Evolutionary conservation across 1,140 invertebrate genomes (phyloP).

Genomic region (Physella acuta): DNA sequence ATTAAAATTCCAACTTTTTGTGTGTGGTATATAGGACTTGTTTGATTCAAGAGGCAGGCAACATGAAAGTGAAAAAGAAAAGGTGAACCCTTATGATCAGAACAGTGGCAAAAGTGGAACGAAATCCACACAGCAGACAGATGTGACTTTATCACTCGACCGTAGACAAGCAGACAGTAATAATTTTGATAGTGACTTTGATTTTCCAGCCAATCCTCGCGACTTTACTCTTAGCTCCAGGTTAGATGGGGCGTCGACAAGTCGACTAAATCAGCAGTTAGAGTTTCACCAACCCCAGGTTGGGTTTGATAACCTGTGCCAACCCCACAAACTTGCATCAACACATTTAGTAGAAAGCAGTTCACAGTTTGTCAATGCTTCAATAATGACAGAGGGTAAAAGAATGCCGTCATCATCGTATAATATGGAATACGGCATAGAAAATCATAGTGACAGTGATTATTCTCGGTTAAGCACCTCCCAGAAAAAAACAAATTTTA

Average conservation of each 20-base stretch:
- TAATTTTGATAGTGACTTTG: slow-evolving; percentile 8
- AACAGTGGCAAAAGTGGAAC: background rate
- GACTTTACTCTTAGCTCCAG: background rate
- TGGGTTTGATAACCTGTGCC: background rate
- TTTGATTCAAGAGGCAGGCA: slow-evolving; percentile 11
- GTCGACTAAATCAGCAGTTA: background rate
- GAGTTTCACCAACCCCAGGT: slow-evolving; percentile 3
- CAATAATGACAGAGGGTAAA: background rate
- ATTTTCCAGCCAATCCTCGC: slow-evolving; percentile 6
- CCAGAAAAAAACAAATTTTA: slow-evolving; percentile 10
- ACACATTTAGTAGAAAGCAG: background rate
- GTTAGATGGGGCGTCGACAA: background rate
- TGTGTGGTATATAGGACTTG: background rate
- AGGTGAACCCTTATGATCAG: slow-evolving; percentile 9
- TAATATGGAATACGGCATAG: background rate
- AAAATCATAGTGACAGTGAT: background rate
- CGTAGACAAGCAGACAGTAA: background rate
- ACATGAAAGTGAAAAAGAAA: slow-evolving; percentile 1
- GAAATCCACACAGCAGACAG: background rate
- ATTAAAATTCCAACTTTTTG: no score
- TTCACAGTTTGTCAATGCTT: background rate
- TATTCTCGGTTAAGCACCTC: background rate
- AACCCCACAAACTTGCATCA: background rate
- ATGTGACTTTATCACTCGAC: slow-evolving; percentile 1
- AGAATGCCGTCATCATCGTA: background rate